phyloP scores from a whole-genome alignment of 2,113 vertebrate genomes.

The Clinocottus analis region DNA sequence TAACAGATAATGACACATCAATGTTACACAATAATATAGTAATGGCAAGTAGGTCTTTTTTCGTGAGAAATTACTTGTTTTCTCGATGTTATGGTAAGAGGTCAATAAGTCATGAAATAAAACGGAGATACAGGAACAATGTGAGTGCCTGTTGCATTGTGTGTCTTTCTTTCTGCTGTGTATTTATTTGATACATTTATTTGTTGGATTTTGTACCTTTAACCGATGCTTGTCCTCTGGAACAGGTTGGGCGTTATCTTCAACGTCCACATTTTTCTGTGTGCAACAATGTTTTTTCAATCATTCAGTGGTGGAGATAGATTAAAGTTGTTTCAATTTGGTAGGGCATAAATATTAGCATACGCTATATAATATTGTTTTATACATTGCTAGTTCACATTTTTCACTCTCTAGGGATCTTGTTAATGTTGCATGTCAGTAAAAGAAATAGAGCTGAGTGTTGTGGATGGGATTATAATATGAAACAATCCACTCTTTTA shows the following conservation, averaged over 20 bases:
- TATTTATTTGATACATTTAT: not conserved
- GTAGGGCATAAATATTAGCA: conserved; percentile 6
- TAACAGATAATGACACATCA: conserved; percentile 18
- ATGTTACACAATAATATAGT: not conserved
- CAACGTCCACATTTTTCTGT: conserved; percentile 78
- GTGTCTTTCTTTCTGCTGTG: conserved; percentile 8
- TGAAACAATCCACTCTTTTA: not conserved
- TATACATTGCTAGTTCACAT: conserved; percentile 7
- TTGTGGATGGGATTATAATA: not conserved
- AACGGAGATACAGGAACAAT: not conserved
- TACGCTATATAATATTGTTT: not conserved
- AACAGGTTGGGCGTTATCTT: conserved; percentile 69
- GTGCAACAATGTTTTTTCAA: conserved; percentile 61
- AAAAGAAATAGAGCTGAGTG: not conserved
- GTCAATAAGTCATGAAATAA: not conserved
- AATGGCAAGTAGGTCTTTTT: not conserved
- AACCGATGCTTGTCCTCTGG: conserved; percentile 83
- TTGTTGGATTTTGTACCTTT: conserved; percentile 84
- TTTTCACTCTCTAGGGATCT: not conserved
- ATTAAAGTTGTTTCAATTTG: conserved; percentile 18
- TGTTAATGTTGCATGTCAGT: not conserved
- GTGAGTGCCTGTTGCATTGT: not conserved
- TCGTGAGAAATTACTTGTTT: not conserved
- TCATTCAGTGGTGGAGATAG: conserved; percentile 21
- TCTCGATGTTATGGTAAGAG: not conserved